Evolutionary conservation across 2,797 vertebrate species (phyloP).

Genomic region (Cossypha caffra): DNA sequence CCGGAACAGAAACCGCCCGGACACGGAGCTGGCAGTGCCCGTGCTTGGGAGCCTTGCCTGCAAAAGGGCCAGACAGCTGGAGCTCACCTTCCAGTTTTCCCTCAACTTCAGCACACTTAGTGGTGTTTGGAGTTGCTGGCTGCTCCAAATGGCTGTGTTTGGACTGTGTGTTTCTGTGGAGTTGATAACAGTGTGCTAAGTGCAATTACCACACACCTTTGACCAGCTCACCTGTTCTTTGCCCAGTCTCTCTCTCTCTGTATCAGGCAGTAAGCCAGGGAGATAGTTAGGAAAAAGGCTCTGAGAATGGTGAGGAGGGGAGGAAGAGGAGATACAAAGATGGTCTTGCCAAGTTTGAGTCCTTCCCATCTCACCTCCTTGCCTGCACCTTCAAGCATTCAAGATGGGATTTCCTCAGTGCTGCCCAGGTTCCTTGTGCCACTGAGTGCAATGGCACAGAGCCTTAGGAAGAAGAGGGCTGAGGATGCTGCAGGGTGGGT

Average conservation of each 20-base stretch:
- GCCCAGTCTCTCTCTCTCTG: background rate
- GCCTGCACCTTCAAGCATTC: background rate
- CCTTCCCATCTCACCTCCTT: background rate
- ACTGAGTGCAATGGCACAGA: background rate
- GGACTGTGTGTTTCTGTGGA: background rate
- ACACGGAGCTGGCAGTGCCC: background rate
- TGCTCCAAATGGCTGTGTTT: background rate
- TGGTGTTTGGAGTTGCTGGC: background rate
- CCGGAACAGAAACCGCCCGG: rapidly evolving
- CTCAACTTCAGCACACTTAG: rapidly evolving
- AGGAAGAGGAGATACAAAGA: background rate
- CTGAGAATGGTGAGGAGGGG: background rate
- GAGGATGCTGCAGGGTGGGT: background rate
- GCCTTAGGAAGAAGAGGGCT: background rate
- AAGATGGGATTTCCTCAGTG: background rate
- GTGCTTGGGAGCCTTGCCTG: background rate
- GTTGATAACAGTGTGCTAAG: background rate
- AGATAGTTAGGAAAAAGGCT: background rate
- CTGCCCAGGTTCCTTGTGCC: background rate
- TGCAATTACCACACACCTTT: background rate
- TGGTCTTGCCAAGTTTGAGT: background rate
- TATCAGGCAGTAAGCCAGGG: background rate
- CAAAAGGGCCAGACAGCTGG: background rate
- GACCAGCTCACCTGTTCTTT: background rate
- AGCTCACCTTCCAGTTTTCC: background rate